A percentile compares a stretch with the other conserved stretches of the same genome.
Evolutionary conservation across 2,888 invertebrate species (phyloP).

Genomic region (Drosophila rellima): DNA sequence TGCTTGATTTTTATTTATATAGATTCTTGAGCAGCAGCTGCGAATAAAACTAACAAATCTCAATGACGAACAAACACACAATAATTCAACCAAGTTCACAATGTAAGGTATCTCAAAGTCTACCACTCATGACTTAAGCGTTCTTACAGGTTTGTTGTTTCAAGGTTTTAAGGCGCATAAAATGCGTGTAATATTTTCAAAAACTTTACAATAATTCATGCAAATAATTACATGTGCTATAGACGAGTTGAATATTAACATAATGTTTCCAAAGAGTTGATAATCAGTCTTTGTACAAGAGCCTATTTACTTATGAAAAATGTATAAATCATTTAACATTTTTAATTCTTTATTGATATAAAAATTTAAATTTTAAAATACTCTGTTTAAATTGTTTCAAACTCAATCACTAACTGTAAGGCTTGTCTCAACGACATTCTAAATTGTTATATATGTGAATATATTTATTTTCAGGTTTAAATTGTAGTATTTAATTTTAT

Average conservation of each 20-base stretch:
- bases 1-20: not conserved
- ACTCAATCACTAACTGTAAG: no score
- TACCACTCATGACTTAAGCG: not conserved
- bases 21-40: not conserved
- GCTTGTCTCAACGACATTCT: no score
- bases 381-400: no score
- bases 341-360: no score
- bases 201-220: slow-evolving; percentile 30
- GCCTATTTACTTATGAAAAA: not conserved
- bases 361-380: no score
- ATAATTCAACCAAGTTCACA: not conserved
- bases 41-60: not conserved
- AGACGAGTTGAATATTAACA: slow-evolving; percentile 16
- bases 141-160: slow-evolving; percentile 6
- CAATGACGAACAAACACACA: not conserved
- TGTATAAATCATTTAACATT: no score
- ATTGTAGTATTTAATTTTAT: no score
- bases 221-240: slow-evolving; percentile 10
- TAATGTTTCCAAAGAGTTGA: not conserved
- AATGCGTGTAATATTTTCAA: slow-evolving; percentile 32
- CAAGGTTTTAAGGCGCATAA: slow-evolving; percentile 4
- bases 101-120: slow-evolving; percentile 2
- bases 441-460: no score
- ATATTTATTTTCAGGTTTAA: no score
- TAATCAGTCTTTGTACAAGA: not conserved